Evolutionary conservation across 2,113 vertebrate genomes (phyloP).

Genomic region (Glaucidium brasilianum): DNA sequence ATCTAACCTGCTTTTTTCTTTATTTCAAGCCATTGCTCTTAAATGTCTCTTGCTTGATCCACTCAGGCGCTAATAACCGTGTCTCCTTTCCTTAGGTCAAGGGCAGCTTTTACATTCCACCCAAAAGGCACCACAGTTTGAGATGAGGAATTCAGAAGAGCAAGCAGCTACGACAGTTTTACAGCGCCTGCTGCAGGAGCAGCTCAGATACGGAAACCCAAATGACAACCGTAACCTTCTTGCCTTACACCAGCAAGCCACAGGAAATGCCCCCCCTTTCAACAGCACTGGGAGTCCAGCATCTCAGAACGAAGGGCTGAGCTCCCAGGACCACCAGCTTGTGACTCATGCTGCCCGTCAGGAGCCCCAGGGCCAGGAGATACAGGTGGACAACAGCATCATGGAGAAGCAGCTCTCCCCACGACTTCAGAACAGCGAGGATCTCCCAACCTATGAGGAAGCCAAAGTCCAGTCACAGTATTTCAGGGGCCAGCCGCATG

Average conservation of each 20-base stretch:
- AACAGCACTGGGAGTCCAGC: constrained; percentile 73
- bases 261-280: constrained; percentile 76
- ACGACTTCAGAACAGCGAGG: constrained; percentile 85
- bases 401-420: constrained; percentile 90
- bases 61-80: constrained; percentile 31
- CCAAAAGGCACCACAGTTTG: constrained; percentile 78
- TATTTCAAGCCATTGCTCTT: constrained; percentile 27
- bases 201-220: constrained; percentile 91
- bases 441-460: constrained; percentile 96
- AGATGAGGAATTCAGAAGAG: constrained; percentile 96
- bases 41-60: background rate
- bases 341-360: constrained; percentile 92
- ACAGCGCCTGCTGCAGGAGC: constrained; percentile 97
- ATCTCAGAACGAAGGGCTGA: constrained; percentile 77
- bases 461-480: constrained; percentile 99
- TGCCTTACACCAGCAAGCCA: constrained; percentile 86
- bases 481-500: constrained; percentile 87
- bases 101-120: constrained; percentile 87
- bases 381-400: constrained; percentile 88
- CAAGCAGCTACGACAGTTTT: constrained; percentile 90
- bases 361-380: constrained; percentile 98
- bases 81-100: constrained; percentile 78
- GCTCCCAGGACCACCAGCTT: constrained; percentile 85
- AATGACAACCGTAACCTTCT: constrained; percentile 90
- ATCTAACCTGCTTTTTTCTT: constrained; percentile 49